Conservation (phyloP, 1,140 invertebrate genomes). For the Listronotus bonariensis region DNA sequence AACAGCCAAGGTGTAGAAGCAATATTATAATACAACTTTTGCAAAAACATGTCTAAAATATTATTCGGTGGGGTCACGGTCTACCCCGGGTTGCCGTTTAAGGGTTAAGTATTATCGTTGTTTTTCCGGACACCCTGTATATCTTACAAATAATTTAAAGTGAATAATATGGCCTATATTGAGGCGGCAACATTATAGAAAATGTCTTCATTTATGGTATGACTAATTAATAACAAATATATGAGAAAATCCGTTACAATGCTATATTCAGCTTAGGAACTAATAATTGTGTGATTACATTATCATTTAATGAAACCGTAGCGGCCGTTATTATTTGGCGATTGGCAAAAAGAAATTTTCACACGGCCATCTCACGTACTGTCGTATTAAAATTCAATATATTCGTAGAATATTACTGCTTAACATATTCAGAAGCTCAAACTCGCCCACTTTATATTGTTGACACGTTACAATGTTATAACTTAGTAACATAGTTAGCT, state of each 20-base stretch:
- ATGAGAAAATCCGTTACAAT: slow-evolving; percentile 7
- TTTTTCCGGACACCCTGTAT: too few species aligned
- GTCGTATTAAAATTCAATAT: slow-evolving; percentile 24
- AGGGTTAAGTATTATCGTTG: too few species aligned
- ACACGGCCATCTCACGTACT: slow-evolving; percentile 16
- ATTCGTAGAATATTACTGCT: slow-evolving; percentile 19
- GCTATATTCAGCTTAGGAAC: neutral
- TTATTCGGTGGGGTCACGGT: too few species aligned
- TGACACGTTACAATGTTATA: slow-evolving; percentile 18
- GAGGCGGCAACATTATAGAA: too few species aligned
- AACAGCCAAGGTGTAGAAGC: too few species aligned
- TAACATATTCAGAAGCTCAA: slow-evolving; percentile 11
- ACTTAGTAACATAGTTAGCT: slow-evolving; percentile 23
- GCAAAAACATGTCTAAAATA: too few species aligned
- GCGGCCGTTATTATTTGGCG: slow-evolving; percentile 3
- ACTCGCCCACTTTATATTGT: slow-evolving; percentile 10
- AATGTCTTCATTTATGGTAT: too few species aligned
- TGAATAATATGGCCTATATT: too few species aligned
- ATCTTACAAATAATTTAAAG: too few species aligned
- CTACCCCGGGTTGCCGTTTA: too few species aligned
- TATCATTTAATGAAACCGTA: slow-evolving; percentile 8
- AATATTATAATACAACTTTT: too few species aligned
- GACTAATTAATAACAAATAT: neutral
- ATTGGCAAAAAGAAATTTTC: slow-evolving; percentile 20
- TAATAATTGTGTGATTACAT: slow-evolving; percentile 6